Evolutionary conservation across 2,113 vertebrate genomes (phyloP).

Genomic region (Mionectes macconnelli): DNA sequence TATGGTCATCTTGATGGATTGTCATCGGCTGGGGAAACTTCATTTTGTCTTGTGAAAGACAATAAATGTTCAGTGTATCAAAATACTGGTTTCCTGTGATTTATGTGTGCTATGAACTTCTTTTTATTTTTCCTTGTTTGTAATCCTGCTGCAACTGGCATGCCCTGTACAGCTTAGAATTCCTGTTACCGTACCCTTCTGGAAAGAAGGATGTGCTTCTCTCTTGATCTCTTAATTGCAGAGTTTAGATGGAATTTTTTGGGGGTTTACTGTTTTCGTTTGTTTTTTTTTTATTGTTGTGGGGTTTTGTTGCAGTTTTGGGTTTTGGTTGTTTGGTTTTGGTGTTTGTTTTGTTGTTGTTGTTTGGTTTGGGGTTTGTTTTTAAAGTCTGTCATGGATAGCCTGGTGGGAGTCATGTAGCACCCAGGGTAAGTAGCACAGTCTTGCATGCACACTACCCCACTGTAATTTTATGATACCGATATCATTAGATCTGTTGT

Average conservation of each 20-base stretch:
- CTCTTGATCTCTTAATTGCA: neutral
- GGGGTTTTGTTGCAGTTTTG: neutral
- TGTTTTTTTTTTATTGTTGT: neutral
- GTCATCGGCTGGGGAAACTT: constrained; percentile 1
- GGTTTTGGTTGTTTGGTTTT: neutral
- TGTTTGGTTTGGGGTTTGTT: neutral
- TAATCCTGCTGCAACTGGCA: neutral
- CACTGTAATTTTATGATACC: neutral
- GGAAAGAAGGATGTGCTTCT: neutral
- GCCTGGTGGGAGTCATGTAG: neutral
- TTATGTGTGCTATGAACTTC: no score
- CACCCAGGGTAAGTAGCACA: neutral
- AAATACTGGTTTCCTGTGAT: neutral
- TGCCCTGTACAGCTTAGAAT: neutral
- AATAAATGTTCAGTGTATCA: constrained; percentile 70
- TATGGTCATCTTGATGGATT: constrained; percentile 9
- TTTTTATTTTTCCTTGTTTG: neutral
- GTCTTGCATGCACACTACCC: neutral
- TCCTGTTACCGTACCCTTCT: neutral
- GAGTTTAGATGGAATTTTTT: neutral
- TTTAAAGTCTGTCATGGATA: neutral
- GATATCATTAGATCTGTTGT: accelerated
- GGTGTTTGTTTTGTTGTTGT: no score
- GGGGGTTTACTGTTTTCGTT: neutral
- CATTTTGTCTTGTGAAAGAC: constrained; percentile 58